phyloP scores from a whole-genome alignment of 1,140 invertebrate genomes.

The Olivierus martensii region DNA sequence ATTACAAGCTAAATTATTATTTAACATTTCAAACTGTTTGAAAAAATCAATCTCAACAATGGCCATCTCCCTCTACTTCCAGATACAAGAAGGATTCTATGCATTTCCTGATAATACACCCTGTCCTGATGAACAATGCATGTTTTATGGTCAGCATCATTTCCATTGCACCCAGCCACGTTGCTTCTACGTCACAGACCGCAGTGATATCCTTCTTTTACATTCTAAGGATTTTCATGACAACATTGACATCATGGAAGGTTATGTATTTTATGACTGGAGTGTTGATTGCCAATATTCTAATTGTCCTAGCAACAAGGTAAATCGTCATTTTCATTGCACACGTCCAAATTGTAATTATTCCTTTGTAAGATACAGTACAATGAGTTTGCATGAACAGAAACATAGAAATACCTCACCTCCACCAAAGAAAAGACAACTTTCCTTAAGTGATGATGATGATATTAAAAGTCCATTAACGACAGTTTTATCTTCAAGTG shows the following conservation, averaged over 20 bases:
- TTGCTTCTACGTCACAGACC: constrained; percentile 55
- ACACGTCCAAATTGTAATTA: constrained; percentile 85
- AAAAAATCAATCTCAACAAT: neutral
- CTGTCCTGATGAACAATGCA: constrained; percentile 50
- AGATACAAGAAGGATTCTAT: constrained; percentile 38
- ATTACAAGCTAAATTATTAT: too few species aligned
- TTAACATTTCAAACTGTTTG: too few species aligned
- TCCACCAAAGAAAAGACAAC: constrained; percentile 11
- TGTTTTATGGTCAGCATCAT: constrained; percentile 44
- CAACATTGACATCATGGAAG: constrained; percentile 62
- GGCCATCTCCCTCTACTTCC: constrained; percentile 7
- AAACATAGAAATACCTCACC: constrained; percentile 27
- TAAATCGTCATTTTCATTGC: constrained; percentile 82
- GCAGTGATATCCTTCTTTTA: constrained; percentile 47
- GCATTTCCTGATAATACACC: constrained; percentile 39
- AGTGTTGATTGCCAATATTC: constrained; percentile 56
- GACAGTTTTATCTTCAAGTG: too few species aligned
- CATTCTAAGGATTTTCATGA: constrained; percentile 72
- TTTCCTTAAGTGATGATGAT: constrained; percentile 6
- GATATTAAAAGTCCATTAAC: neutral
- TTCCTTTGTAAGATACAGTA: constrained; percentile 64
- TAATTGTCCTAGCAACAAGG: constrained; percentile 52
- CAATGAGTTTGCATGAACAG: constrained; percentile 56
- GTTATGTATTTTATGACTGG: constrained; percentile 65
- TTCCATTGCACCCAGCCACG: constrained; percentile 57